Base-by-base conservation (phyloP, 2,113 vertebrate genomes). In the Perognathus longimembris region DNA sequence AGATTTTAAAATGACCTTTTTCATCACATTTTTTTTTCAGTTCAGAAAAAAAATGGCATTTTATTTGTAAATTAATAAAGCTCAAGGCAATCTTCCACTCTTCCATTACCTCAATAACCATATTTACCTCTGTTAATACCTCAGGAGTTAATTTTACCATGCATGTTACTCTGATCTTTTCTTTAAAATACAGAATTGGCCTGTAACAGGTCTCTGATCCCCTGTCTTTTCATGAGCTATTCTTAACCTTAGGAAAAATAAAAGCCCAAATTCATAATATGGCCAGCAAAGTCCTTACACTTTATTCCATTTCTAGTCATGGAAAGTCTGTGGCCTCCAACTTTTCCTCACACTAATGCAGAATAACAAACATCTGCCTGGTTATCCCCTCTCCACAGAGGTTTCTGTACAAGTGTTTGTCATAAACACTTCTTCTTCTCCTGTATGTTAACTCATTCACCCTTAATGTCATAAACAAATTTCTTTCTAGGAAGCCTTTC, bases 371-470 rank as follows among this genome's bases (percentile, higher is more conserved):
- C 3, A 11, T 50, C 30, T 87, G 3, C 2, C 15, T 87, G 57
- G 9, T 89, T 50, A 34, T 77, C 73, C 75, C n/a, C 50, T 18
- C 8, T 61, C 34, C 5, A 26, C 17, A 28, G 6, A 28, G 18
- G 6, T 57, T 77, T 92, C 21, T 38, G 54, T 11, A 50, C 2
- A 24, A 10, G 7, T 30, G 66, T 83, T 80, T 64, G 21, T 59
- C 36, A 89, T 38, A 15, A 75, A 30, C 3, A 71, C 38, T 34
- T 85, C 3, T 18, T 85, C 9, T 7, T 5, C 82, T 45, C 82
- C 42, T 71, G 11, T 94, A 21, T 92, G 40, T 78, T 85, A 87
- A 38, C 11, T 90, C 45, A 40, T 78, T 92, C 59, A 69, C 81
- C 3, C 40, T 88, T 90, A 69, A 81, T 64, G 77, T 67, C 57